Base-by-base conservation (phyloP, 1,140 invertebrate genomes). In the Ceratina japonica region DNA sequence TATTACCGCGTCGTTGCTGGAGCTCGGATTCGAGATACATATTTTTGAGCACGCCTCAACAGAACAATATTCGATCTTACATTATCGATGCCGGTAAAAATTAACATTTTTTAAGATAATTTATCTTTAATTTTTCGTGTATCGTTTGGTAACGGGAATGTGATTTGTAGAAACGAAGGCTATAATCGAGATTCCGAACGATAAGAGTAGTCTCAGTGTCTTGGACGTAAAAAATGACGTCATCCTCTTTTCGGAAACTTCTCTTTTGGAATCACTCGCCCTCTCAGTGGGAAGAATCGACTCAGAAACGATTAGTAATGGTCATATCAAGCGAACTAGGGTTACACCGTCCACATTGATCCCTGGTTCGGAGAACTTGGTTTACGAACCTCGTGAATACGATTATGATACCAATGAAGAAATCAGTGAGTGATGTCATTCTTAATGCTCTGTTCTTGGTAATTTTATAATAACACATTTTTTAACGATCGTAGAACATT, bases 21-120 rank as follows among this genome's bases (percentile, higher is more conserved):
- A 93, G 94, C 15, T 87, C 86, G 10, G 95, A 96, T 86, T 94
- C 93, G 8, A 91, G 92, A 59, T 92, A 94, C 72, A 70, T 97
- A 15, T 87, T 97, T 13, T 91, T 97, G 3, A 95, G 94, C 61
- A 95, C 95, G 2, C 91, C 93, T 27, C 96, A 96, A 88, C 92
- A 93, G 84, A 94, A 93, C 81, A 93, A 93, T 82, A 90, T 94
- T 0, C 93, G 93, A 80, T 93, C 93, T 13, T 96, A 95, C 85
- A 88, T 95, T 20, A 87, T 96, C 27, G 91, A 96, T 90, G 90
- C 94, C 16, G 94, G 95, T 96, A 93, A 88, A 79, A 83, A 44
- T 12, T 31, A 37, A 37, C 15, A n/a, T 63, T n/a, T n/a, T n/a
- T n/a, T n/a, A n/a, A n/a, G 8, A 49, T 56, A 7, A 16, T 54